These are phyloP conservation scores for Stramonita haemastoma DNA, from an alignment of 2,888 invertebrate species.

Conservation along the genomic window DNA sequence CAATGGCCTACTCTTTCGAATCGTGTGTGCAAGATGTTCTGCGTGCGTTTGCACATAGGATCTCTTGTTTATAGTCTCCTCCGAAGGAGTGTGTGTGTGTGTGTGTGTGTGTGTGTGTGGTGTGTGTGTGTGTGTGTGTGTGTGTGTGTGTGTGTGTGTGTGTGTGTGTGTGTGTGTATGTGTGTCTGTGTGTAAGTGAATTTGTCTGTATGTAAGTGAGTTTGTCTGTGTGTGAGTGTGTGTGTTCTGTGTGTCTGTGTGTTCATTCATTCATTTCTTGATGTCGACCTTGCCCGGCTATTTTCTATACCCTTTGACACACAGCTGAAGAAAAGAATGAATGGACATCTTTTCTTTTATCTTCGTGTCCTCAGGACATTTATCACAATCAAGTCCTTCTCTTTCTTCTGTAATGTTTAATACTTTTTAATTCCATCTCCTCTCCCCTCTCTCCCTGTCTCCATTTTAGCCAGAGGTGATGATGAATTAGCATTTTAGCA, in stretches of 20 bases:
- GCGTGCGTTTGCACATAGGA: no score
- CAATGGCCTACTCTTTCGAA: no score
- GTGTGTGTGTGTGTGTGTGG: no score
- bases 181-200: neutral
- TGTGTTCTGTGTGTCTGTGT: neutral
- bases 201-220: neutral
- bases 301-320: no score
- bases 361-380: neutral
- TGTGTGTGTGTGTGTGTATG: neutral
- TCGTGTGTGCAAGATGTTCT: no score
- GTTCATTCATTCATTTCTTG: neutral
- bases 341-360: neutral
- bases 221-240: neutral
- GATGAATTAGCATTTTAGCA: no score
- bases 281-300: no score
- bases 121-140: no score
- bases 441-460: neutral
- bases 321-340: no score
- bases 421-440: neutral
- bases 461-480: no score
- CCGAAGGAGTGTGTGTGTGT: neutral
- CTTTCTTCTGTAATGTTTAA: neutral
- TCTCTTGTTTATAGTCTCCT: no score
- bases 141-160: no score
- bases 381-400: neutral